Percentiles rank a stretch among this genome's conserved stretches.
phyloP scores from a whole-genome alignment of 2,888 invertebrate genomes.

The Pecten maximus region DNA sequence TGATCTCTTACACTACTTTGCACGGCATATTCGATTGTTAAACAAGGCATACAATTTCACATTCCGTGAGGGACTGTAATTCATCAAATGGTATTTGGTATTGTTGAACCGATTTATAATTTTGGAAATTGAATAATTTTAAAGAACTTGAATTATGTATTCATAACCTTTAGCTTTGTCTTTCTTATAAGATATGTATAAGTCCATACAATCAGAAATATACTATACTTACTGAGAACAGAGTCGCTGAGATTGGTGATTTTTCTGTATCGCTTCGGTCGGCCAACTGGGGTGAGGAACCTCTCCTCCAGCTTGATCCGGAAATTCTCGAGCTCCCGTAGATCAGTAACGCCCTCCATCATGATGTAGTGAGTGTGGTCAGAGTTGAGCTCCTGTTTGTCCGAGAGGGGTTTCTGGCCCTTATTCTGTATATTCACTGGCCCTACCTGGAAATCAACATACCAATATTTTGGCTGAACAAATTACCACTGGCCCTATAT shows the following conservation, averaged over 20 bases:
- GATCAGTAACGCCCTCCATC: conserved; percentile 65
- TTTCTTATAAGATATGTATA: too few relatives aligned
- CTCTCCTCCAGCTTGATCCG: conserved; percentile 61
- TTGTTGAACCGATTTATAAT: too few relatives aligned
- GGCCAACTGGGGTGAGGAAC: conserved; percentile 62
- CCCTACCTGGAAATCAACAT: conserved; percentile 43
- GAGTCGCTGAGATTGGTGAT: conserved; percentile 40
- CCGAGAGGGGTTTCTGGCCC: conserved; percentile 49
- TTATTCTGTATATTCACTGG: conserved; percentile 42
- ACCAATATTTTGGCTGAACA: too few relatives aligned
- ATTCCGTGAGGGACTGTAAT: too few relatives aligned
- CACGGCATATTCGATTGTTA: too few relatives aligned
- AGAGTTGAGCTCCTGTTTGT: conserved; percentile 72
- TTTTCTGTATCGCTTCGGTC: conserved; percentile 57
- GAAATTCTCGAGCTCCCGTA: conserved; percentile 56
- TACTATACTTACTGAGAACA: background rate
- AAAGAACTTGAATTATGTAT: too few relatives aligned
- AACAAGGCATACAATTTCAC: too few relatives aligned
- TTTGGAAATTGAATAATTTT: too few relatives aligned
- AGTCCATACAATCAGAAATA: background rate
- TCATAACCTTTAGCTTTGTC: too few relatives aligned
- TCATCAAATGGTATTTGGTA: too few relatives aligned
- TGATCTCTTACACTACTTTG: too few relatives aligned
- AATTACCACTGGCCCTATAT: too few relatives aligned
- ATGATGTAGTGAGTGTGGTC: conserved; percentile 79